Percentiles rank a stretch among this genome's conserved stretches.
Evolutionary conservation across 2,113 vertebrate species (phyloP).

Genomic region (Cranoglanis bouderius): DNA sequence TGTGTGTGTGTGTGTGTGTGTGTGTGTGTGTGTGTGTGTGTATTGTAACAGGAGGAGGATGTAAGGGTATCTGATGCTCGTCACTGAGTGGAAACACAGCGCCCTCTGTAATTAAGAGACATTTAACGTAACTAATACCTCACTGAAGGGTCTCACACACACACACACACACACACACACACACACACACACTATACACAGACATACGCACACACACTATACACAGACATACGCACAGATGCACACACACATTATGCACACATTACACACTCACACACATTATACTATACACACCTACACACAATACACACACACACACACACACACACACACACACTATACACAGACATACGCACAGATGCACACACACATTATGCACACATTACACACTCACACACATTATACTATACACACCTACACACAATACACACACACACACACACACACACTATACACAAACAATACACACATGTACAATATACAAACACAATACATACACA

Average conservation of each 20-base stretch:
- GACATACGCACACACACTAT: too few relatives aligned
- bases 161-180: slow-evolving; percentile 4
- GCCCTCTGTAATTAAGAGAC: slow-evolving; percentile 55
- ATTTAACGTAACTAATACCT: slow-evolving; percentile 53
- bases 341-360: neutral
- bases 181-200: slow-evolving; percentile 27
- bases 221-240: neutral
- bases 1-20: neutral
- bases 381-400: neutral
- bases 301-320: neutral
- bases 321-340: neutral
- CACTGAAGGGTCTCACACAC: slow-evolving; percentile 1
- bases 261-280: neutral
- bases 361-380: neutral
- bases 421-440: neutral
- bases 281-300: neutral
- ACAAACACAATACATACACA: neutral
- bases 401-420: too few relatives aligned
- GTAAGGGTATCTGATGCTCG: neutral
- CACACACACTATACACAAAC: neutral
- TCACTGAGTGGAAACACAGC: slow-evolving; percentile 27
- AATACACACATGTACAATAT: neutral
- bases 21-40: slow-evolving; percentile 21
- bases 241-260: neutral
- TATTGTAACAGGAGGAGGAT: neutral